A percentile compares a stretch with the other conserved stretches of the same genome.
These are phyloP conservation scores for Parthenolecanium corni DNA, from an alignment of 2,888 invertebrate species.

Conservation along the genomic window DNA sequence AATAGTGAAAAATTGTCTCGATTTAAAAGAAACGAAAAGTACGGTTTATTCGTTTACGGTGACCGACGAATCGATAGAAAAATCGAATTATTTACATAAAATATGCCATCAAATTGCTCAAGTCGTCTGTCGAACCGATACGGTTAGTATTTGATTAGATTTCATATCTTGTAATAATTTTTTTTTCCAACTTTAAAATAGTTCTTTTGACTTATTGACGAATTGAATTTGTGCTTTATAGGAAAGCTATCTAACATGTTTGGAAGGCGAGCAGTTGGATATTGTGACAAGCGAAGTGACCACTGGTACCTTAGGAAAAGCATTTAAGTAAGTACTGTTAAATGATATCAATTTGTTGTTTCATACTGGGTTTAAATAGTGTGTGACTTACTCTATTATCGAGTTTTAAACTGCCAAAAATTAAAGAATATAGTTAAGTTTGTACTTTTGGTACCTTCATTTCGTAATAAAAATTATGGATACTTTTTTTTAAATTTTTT, in stretches of 20 bases:
- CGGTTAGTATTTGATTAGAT: conserved; percentile 54
- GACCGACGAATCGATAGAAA: conserved; percentile 69
- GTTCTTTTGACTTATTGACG: neutral
- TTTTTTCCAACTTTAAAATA: neutral
- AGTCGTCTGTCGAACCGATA: conserved; percentile 82
- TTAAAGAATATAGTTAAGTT: no score
- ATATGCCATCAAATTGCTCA: conserved; percentile 86
- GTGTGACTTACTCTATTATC: no score
- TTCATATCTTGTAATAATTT: neutral
- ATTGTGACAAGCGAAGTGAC: conserved; percentile 79
- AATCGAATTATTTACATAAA: conserved; percentile 64
- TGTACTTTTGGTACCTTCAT: no score
- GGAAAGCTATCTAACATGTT: conserved; percentile 67
- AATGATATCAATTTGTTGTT: no score
- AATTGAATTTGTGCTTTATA: conserved; percentile 40
- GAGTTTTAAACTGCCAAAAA: no score
- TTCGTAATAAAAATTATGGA: no score
- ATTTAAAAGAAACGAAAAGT: conserved; percentile 50
- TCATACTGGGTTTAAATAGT: no score
- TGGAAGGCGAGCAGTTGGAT: conserved; percentile 71
- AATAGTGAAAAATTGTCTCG: conserved; percentile 53
- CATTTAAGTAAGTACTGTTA: conserved; percentile 53
- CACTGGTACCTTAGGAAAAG: conserved; percentile 81
- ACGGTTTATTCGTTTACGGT: conserved; percentile 78
- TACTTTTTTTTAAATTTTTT: no score